phyloP scores from a whole-genome alignment of 2,888 invertebrate species.

The Cinara cedri region DNA sequence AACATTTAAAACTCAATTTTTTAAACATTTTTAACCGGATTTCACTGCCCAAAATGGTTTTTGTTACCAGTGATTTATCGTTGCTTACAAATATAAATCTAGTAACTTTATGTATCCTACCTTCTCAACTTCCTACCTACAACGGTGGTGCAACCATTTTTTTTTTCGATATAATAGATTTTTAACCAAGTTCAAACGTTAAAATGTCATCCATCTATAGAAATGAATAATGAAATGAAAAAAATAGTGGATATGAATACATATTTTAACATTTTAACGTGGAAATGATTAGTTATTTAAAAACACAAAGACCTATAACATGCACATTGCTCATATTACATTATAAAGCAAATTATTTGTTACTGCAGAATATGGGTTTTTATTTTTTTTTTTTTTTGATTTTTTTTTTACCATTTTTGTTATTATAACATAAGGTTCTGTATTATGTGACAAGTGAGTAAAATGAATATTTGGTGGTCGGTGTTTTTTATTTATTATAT shows the following conservation, averaged over 20 bases:
- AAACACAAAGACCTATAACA: background rate
- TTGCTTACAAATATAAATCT: too few species aligned
- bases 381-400: slow-evolving; percentile 7
- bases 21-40: too few species aligned
- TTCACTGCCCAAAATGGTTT: too few species aligned
- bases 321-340: background rate
- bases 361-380: slow-evolving; percentile 14
- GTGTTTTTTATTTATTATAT: slow-evolving; percentile 3
- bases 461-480: slow-evolving; percentile 19
- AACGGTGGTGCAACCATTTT: too few species aligned
- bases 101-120: too few species aligned
- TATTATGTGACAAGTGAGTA: slow-evolving; percentile 27
- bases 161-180: too few species aligned
- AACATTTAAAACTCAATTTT: too few species aligned
- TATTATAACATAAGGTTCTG: slow-evolving; percentile 38
- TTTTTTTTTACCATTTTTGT: slow-evolving; percentile 42
- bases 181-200: too few species aligned
- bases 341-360: slow-evolving; percentile 33
- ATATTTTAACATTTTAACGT: background rate
- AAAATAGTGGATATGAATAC: background rate
- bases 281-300: slow-evolving; percentile 26
- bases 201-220: too few species aligned
- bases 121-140: too few species aligned
- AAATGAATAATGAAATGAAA: background rate
- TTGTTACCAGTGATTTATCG: too few species aligned